These are phyloP conservation scores for Ciconia boyciana DNA, from an alignment of 2,113 vertebrate genomes.

Conservation along the genomic window DNA sequence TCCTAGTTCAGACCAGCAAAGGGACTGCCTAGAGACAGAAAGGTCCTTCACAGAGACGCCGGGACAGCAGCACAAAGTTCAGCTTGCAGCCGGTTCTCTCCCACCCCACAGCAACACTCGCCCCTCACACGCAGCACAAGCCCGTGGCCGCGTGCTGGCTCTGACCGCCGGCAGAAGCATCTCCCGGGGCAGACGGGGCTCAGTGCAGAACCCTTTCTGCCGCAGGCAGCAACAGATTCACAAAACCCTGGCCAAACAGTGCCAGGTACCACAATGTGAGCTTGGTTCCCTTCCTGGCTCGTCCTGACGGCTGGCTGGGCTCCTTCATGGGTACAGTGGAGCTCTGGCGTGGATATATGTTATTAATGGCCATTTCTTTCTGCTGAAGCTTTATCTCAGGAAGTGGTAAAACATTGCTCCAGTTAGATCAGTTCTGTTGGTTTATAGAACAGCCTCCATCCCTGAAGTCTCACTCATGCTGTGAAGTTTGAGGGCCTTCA, in stretches of 20 bases:
- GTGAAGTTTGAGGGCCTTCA: not conserved
- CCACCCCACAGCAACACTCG: fast-evolving
- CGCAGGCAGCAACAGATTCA: not conserved
- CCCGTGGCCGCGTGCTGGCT: not conserved
- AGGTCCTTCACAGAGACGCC: too few species aligned
- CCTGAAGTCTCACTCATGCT: not conserved
- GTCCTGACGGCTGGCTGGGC: not conserved
- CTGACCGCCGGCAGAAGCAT: not conserved
- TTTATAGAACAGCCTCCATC: not conserved
- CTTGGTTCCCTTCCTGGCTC: not conserved
- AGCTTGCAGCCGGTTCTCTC: not conserved
- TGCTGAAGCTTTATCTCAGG: not conserved
- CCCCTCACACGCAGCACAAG: not conserved
- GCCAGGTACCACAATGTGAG: fast-evolving
- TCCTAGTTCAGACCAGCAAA: not conserved
- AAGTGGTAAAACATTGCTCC: not conserved
- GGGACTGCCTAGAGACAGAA: not conserved
- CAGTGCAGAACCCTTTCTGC: fast-evolving
- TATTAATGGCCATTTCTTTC: not conserved
- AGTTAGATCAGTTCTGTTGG: not conserved
- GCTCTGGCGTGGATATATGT: not conserved
- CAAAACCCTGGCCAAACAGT: not conserved
- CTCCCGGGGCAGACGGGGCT: not conserved
- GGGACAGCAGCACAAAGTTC: too few species aligned
- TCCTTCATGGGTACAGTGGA: not conserved